Conservation (phyloP, 2,797 vertebrate species). For the Sitta carolinensis region DNA sequence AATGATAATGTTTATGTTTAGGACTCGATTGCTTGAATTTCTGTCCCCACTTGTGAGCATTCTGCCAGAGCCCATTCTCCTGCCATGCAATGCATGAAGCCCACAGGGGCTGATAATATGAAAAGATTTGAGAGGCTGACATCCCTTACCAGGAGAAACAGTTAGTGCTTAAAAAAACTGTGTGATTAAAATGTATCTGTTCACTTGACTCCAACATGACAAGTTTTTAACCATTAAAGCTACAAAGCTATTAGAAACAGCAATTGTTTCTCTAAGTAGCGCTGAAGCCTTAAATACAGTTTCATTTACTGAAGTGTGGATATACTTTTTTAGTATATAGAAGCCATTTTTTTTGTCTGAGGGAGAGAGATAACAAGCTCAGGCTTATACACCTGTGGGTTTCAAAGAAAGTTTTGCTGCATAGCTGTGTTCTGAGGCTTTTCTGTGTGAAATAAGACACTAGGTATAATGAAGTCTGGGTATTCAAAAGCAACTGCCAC, state of each 20-base stretch:
- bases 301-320: background rate
- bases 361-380: background rate
- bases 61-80: accelerated
- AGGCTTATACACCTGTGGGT: background rate
- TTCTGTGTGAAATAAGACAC: background rate
- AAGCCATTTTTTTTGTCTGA: background rate
- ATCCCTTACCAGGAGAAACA: background rate
- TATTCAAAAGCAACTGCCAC: background rate
- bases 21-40: background rate
- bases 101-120: accelerated
- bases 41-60: background rate
- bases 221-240: background rate
- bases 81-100: background rate
- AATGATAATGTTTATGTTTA: background rate
- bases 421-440: background rate
- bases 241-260: background rate
- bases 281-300: background rate
- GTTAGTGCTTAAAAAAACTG: background rate
- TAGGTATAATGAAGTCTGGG: background rate
- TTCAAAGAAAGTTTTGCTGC: background rate
- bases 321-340: background rate
- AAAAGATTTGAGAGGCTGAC: background rate
- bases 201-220: background rate
- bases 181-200: background rate
- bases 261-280: background rate